phyloP scores from a whole-genome alignment of 2,888 invertebrate species.

The Drosophila eohydei region DNA sequence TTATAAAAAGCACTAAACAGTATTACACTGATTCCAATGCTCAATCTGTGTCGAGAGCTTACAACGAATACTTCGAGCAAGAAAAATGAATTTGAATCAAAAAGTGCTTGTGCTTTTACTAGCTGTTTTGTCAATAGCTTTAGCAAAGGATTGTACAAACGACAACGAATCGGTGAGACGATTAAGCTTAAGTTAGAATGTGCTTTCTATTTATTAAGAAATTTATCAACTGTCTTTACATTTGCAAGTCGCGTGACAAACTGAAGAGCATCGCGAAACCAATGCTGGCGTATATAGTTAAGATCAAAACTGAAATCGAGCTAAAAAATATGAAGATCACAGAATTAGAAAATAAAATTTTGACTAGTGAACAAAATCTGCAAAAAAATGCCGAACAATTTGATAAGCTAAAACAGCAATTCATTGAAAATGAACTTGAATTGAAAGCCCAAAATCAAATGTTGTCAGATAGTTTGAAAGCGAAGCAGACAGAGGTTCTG shows the following conservation, averaged over 20 bases:
- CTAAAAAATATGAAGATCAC: not conserved
- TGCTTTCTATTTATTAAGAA: too few species aligned
- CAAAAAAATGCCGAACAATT: too few species aligned
- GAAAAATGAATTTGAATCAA: not conserved
- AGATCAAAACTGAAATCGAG: not conserved
- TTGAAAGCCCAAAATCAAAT: too few species aligned
- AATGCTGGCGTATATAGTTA: not conserved
- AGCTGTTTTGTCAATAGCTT: not conserved
- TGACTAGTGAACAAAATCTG: too few species aligned
- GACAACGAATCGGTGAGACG: not conserved
- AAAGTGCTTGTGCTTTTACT: not conserved
- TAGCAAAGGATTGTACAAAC: not conserved
- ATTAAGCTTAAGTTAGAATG: too few species aligned
- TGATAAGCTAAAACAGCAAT: too few species aligned
- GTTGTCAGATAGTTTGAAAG: not conserved
- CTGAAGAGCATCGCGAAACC: not conserved
- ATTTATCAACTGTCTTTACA: too few species aligned
- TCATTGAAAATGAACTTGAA: too few species aligned
- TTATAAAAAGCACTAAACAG: too few species aligned
- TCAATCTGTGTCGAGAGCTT: not conserved
- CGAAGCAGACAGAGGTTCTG: not conserved
- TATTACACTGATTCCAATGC: too few species aligned
- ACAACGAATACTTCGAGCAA: not conserved
- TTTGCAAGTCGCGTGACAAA: not conserved
- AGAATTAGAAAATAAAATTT: not conserved